Evolutionary conservation across 2,888 invertebrate genomes (phyloP), one percentile per base, ranked within the genome.

Genomic region (Parasteatoda lunata): DNA sequence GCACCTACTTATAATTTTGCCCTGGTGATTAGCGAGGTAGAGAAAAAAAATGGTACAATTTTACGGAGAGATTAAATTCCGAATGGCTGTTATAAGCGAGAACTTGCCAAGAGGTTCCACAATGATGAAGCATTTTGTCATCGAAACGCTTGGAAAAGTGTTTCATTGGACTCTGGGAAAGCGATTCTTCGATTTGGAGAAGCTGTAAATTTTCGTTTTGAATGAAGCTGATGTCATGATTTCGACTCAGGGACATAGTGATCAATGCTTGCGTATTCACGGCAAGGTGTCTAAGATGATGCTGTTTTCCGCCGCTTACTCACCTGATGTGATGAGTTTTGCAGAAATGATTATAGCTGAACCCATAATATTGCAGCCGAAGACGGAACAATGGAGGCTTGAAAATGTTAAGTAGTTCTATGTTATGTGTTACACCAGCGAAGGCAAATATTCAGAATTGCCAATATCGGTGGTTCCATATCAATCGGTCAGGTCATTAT

Each of bases 191-290:
- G 97, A 98, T 92, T 93, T 97, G 89, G 94, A 93, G 89, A 96
- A 96, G 92, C 95, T 99, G 77, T 94, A 93, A 77, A 79, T 98
- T 15, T 98, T 99, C 93, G 98, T 99, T 8, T 93, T 99, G 90
- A 99, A 99, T 92, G 99, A 99, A 93, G 99, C 99, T 5, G 99
- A 99, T 93, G 97, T 99, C 1, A 99, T 99, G 99, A 99, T 99
- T 90, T 97, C 97, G 30, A 96, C 97, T 45, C 98, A 99, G 93
- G 99, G 99, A 0, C 98, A 99, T 93, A 97, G 97, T 91, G 98
- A 99, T 92, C 97, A 98, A 91, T 98, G 98, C 90, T 96, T 98
- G 90, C 94, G 97, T 84, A 97, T 99, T 90, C 97, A 98, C 92
- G 94, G 94, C 91, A 93, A 93, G 89, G 92, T 97, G 88, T 94